Evolutionary conservation across 2,113 vertebrate species (phyloP).

Genomic region (Lepisosteus oculatus): DNA sequence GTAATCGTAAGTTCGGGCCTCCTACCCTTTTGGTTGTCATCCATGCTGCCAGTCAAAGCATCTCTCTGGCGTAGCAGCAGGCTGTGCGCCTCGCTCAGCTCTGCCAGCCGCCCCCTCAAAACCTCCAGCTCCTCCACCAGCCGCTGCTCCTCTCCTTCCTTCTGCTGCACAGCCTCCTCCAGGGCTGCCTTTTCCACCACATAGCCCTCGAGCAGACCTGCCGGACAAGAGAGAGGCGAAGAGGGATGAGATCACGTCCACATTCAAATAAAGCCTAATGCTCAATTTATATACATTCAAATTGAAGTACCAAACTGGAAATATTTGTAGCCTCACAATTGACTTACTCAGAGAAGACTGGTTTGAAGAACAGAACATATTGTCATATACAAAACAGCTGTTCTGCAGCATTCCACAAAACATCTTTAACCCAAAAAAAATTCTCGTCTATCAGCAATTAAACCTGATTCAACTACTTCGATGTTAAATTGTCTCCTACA

Average conservation of each 20-base stretch:
- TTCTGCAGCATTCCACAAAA: background rate
- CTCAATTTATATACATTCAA: too few relatives aligned
- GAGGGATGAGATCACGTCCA: too few relatives aligned
- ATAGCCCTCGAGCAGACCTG: conserved; percentile 71
- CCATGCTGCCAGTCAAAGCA: conserved; percentile 33
- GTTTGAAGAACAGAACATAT: too few relatives aligned
- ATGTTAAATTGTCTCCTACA: too few relatives aligned
- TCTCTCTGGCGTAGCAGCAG: conserved; percentile 53
- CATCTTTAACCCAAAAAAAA: background rate
- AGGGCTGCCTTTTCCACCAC: conserved; percentile 61
- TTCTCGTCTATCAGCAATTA: conserved; percentile 6
- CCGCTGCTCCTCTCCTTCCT: conserved; percentile 73
- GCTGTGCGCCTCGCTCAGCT: conserved; percentile 45
- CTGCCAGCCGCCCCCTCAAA: conserved; percentile 60
- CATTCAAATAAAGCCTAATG: too few relatives aligned
- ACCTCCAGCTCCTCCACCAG: conserved; percentile 80
- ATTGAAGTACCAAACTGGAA: too few relatives aligned
- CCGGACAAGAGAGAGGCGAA: too few relatives aligned
- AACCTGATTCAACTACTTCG: too few relatives aligned
- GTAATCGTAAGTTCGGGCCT: too few relatives aligned
- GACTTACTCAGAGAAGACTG: too few relatives aligned
- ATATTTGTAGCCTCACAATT: too few relatives aligned
- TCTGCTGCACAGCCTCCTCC: conserved; percentile 71
- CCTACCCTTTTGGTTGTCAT: conserved; percentile 66
- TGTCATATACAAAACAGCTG: too few relatives aligned